Evolutionary conservation across 2,113 vertebrate species (phyloP).

Genomic region (Ardeotis arabs): DNA sequence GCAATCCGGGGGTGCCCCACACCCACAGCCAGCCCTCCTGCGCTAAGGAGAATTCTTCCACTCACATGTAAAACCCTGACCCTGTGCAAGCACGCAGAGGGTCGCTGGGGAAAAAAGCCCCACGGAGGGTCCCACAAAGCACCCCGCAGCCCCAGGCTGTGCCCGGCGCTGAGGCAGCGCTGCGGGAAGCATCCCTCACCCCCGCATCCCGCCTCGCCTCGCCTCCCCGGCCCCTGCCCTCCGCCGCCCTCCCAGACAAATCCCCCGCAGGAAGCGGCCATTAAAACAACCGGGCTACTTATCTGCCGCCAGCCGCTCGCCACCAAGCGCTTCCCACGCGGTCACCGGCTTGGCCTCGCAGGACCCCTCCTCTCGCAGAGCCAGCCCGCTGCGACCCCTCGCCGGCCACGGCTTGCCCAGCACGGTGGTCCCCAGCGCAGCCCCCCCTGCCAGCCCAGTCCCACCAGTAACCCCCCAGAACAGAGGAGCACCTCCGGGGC

Average conservation of each 20-base stretch:
- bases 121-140: too few relatives aligned
- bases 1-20: not conserved
- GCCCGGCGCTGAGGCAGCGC: accelerated
- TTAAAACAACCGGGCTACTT: not conserved
- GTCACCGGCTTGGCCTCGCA: accelerated
- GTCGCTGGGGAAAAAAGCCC: accelerated
- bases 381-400: accelerated
- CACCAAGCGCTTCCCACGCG: not conserved
- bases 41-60: accelerated
- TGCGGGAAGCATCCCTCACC: accelerated
- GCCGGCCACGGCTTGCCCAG: accelerated
- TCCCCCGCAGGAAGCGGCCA: not conserved
- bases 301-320: not conserved
- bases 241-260: not conserved
- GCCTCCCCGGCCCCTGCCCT: not conserved
- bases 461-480: accelerated
- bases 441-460: not conserved
- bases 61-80: accelerated
- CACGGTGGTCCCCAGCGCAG: accelerated
- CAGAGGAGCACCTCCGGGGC: accelerated
- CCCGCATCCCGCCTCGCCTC: not conserved
- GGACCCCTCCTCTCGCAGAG: accelerated
- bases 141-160: not conserved
- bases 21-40: too few relatives aligned
- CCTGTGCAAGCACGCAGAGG: accelerated